These are phyloP conservation scores for Drosophila mojavensis DNA, from an alignment of 1,140 invertebrate species.

Conservation along the genomic window DNA sequence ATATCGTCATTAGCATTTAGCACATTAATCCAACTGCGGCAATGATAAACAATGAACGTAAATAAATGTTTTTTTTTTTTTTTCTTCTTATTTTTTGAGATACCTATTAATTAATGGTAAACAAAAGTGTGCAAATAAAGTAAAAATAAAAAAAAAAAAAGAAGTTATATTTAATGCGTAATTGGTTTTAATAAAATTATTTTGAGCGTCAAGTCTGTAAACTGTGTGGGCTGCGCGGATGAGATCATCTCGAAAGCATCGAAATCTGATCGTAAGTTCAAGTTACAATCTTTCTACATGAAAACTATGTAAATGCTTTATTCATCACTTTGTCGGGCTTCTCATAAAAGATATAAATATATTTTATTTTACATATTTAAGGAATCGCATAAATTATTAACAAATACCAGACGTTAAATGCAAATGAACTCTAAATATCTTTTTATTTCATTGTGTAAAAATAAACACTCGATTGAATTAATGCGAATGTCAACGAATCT, in stretches of 20 bases:
- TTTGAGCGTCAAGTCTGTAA: constrained; percentile 16
- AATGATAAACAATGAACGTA: constrained; percentile 36
- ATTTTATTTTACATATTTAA: constrained; percentile 2
- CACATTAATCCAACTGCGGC: constrained; percentile 31
- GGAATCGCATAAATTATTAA: constrained; percentile 11
- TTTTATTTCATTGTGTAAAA: background rate
- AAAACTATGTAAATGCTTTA: constrained; percentile 12
- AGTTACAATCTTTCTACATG: background rate
- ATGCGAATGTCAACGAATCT: background rate
- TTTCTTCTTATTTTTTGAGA: constrained; percentile 19
- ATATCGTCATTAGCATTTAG: constrained; percentile 42
- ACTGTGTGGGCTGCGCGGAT: constrained; percentile 17
- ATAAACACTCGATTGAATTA: background rate
- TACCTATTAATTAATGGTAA: constrained; percentile 31
- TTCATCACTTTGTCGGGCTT: background rate
- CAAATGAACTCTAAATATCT: constrained; percentile 7
- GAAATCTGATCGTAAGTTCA: constrained; percentile 9
- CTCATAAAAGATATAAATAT: constrained; percentile 6
- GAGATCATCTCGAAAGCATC: constrained; percentile 34
- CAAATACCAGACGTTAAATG: background rate
- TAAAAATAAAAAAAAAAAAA: constrained; percentile 1
- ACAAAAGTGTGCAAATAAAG: constrained; percentile 25
- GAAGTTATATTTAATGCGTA: constrained; percentile 23
- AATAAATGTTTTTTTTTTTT: constrained; percentile 21
- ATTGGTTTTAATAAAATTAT: constrained; percentile 23